phyloP scores from a whole-genome alignment of 2,797 vertebrate species.

The Leuciscus waleckii region DNA sequence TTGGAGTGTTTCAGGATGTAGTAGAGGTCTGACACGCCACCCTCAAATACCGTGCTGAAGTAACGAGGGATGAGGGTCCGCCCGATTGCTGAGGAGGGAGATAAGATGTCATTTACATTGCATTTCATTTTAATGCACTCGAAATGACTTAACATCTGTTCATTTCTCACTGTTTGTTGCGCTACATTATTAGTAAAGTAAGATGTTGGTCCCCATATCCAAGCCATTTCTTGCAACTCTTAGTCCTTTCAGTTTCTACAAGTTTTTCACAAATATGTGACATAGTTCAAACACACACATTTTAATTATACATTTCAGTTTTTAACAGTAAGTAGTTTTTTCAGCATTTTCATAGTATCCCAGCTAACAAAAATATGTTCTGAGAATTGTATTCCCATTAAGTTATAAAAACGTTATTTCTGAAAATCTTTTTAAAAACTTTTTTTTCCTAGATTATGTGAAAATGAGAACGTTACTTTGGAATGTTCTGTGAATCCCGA shows the following conservation, averaged over 20 bases:
- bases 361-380: neutral
- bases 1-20: slow-evolving; percentile 99
- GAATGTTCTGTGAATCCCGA: neutral
- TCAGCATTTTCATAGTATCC: neutral
- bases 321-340: neutral
- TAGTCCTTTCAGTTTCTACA: neutral
- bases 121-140: neutral
- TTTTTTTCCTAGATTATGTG: too few species aligned
- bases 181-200: slow-evolving; percentile 16
- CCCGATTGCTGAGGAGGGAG: slow-evolving; percentile 87
- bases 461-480: too few species aligned
- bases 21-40: slow-evolving; percentile 97
- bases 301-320: neutral
- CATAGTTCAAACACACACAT: neutral
- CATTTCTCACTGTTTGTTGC: neutral
- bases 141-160: neutral
- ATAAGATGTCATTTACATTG: neutral
- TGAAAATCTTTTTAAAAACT: neutral
- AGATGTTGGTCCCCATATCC: neutral
- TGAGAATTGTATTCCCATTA: neutral
- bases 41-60: slow-evolving; percentile 99
- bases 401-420: neutral
- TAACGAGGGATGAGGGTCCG: slow-evolving; percentile 98
- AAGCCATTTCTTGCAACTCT: neutral
- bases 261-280: neutral